Percentiles rank a stretch among this genome's conserved stretches.
Evolutionary conservation across 2,888 invertebrate genomes (phyloP).

Genomic region (Eupithecia pulchellata): DNA sequence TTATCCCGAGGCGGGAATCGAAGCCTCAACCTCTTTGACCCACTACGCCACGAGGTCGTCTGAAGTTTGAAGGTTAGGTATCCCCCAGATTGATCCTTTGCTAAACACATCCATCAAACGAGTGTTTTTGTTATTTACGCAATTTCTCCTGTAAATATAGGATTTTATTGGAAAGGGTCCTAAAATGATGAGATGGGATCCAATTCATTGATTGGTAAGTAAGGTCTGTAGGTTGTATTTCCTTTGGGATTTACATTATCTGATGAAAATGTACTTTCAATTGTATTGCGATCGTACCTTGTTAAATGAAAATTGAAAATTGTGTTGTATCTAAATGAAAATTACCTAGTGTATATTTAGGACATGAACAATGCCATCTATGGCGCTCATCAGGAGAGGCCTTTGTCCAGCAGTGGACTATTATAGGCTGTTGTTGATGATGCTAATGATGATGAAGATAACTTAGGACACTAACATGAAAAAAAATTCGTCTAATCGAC

Average conservation of each 20-base stretch:
- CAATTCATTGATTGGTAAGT: constrained; percentile 5
- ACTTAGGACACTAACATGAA: no score
- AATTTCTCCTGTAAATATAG: background rate
- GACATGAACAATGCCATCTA: no score
- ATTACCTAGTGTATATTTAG: no score
- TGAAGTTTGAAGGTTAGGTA: background rate
- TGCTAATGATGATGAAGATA: no score
- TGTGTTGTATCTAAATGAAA: no score
- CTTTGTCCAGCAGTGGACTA: no score
- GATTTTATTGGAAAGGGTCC: constrained; percentile 2
- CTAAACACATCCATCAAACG: constrained; percentile 6
- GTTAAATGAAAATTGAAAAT: background rate
- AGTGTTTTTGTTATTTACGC: constrained; percentile 7
- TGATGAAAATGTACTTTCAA: background rate
- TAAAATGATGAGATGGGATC: constrained; percentile 5
- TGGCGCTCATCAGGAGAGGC: no score
- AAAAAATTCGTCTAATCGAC: no score
- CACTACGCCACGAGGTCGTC: no score
- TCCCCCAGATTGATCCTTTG: background rate
- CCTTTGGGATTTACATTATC: background rate
- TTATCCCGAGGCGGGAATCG: no score
- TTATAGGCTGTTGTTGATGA: no score
- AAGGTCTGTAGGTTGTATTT: background rate
- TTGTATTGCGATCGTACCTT: background rate
- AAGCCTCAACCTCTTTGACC: no score